These are phyloP conservation scores for Galemys pyrenaicus DNA, from an alignment of 2,113 vertebrate species.

Conservation along the genomic window DNA sequence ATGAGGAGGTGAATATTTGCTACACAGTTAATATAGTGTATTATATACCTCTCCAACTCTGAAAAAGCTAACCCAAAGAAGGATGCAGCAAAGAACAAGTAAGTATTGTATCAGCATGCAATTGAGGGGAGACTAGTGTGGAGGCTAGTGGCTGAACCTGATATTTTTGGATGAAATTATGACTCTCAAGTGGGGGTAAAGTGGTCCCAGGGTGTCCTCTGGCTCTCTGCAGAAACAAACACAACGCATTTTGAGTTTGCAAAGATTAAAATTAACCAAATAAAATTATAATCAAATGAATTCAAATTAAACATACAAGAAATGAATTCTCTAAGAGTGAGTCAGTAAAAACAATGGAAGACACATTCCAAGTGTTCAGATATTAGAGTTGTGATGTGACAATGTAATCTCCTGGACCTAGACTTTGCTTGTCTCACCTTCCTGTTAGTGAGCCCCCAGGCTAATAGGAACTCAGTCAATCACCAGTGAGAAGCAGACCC, in stretches of 20 bases:
- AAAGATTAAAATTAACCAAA: not conserved
- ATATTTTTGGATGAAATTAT: not conserved
- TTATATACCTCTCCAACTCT: not conserved
- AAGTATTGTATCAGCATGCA: not conserved
- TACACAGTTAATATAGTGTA: not conserved
- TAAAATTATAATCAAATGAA: not conserved
- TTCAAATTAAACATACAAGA: not conserved
- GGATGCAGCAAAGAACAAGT: not conserved
- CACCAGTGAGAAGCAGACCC: no score
- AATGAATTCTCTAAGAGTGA: not conserved
- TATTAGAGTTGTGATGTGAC: not conserved
- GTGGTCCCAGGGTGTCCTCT: not conserved
- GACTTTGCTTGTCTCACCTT: no score
- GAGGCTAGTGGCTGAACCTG: not conserved
- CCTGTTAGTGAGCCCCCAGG: no score
- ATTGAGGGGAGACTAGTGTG: not conserved
- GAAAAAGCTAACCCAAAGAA: not conserved
- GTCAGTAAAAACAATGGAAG: not conserved
- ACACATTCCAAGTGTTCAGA: not conserved
- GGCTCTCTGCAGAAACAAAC: not conserved
- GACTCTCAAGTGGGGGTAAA: not conserved
- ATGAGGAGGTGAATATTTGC: not conserved
- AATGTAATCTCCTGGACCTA: no score
- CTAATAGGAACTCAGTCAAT: no score
- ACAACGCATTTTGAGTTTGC: not conserved